Evolutionary conservation across 2,113 vertebrate species (phyloP), one percentile per base, ranked within the genome.

Genomic region (Romanogobio albipinnatus): DNA sequence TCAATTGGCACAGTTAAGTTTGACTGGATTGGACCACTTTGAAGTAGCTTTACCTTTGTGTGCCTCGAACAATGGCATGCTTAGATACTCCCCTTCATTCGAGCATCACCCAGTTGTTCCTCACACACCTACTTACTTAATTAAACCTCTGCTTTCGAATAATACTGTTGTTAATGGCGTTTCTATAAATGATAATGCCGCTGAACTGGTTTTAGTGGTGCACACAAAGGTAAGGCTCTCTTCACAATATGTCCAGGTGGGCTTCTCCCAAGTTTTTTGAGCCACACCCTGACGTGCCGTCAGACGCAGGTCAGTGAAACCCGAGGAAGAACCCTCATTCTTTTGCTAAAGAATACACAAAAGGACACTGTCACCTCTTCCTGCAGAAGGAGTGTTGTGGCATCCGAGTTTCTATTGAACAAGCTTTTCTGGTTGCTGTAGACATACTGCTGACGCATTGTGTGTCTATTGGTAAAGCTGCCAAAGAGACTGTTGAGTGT

Each of bases 391-490:
- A 64, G 74, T 56, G 74, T 61, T 80, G 78, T 81, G 62, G 26
- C 62, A 70, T 39, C 26, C 0, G 9, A 53, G 79, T 81, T 51
- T 81, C 61, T 68, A 66, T 22, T 53, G 47, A 71, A 82, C 66
- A 39, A 58, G 80, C 47, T 82, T 71, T 82, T 71, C 81, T 39
- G 66, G 81, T 71, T 58, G 49, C 47, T 82, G 17, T 39, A 56
- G 19, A 71, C 47, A 56, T 10, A 56, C 49, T 15, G 4, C 64
- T 71, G 47, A 71, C 29, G 39, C 33, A n/a, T 3, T 29, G 45
- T 17, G 45, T 76, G 47, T 76, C 47, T 76, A 29, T 56, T 22
- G 47, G 15, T 56, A 22, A 56, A 56, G 7, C 51, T 53, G 74
- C 14, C 47, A 33, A 53, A 53, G 74, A 53, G 49, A 75, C 24